Conservation (phyloP, 2,113 vertebrate species). For the Castor canadensis region DNA sequence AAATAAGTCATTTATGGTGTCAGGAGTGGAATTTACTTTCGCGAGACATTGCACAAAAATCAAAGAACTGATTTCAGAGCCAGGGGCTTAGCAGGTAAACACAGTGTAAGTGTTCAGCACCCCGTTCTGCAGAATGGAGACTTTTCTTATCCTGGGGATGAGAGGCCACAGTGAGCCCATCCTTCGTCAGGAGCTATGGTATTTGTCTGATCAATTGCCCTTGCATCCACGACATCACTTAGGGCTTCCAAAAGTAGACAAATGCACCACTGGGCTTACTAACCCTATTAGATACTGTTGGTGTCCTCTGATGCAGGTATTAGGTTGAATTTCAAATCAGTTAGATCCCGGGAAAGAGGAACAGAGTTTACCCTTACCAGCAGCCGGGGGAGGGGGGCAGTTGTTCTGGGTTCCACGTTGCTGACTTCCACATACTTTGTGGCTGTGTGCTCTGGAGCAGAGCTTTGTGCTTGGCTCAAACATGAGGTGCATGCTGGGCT, state of each 20-base stretch:
- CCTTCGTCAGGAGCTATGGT: fast-evolving
- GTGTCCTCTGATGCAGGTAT: background rate
- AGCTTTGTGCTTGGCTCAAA: background rate
- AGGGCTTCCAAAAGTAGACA: background rate
- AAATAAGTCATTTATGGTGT: background rate
- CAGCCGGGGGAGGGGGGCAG: background rate
- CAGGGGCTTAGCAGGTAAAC: background rate
- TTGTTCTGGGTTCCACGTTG: background rate
- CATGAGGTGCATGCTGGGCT: background rate
- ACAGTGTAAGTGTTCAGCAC: fast-evolving
- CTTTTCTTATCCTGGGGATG: background rate
- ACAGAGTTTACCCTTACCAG: background rate
- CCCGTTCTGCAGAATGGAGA: background rate
- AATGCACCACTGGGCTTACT: background rate
- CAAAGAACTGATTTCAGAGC: background rate
- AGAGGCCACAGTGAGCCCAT: background rate
- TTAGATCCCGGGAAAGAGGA: background rate
- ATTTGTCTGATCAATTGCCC: background rate
- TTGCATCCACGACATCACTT: background rate
- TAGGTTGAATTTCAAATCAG: background rate
- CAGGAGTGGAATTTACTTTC: background rate
- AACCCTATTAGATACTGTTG: background rate
- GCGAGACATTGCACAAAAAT: background rate
- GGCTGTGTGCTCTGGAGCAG: background rate
- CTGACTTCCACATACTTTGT: background rate